Evolutionary conservation across 2,888 invertebrate genomes (phyloP).

Genomic region (Leptopterna dolabrata): DNA sequence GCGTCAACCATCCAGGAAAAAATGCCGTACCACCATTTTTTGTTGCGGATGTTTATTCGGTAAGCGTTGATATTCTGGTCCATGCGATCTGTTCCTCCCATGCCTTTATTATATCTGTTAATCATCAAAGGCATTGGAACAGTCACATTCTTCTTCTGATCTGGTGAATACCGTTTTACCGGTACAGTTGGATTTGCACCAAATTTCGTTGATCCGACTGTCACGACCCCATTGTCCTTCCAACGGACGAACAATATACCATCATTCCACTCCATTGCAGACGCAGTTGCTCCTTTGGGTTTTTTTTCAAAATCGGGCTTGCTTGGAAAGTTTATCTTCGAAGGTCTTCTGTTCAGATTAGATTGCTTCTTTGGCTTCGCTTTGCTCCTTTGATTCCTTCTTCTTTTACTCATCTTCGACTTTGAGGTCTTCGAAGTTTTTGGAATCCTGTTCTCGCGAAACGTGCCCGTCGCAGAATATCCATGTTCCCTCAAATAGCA

Average conservation of each 20-base stretch:
- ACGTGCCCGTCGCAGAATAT: no score
- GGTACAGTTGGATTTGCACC: slow-evolving; percentile 28
- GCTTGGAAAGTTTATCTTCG: no score
- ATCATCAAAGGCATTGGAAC: slow-evolving; percentile 48
- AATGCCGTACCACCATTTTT: slow-evolving; percentile 15
- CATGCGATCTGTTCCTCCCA: slow-evolving; percentile 58
- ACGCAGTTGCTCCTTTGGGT: background rate
- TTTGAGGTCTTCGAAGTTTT: no score
- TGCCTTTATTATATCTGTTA: slow-evolving; percentile 56
- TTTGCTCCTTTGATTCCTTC: no score
- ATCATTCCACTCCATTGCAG: background rate
- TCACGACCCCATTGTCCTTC: slow-evolving; percentile 43
- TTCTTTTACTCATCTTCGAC: no score
- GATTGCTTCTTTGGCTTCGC: no score
- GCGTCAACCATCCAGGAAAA: slow-evolving; percentile 21
- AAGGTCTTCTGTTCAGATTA: no score
- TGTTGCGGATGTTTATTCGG: slow-evolving; percentile 41
- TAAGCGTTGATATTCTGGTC: slow-evolving; percentile 58
- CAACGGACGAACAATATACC: slow-evolving; percentile 20
- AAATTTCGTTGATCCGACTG: slow-evolving; percentile 49
- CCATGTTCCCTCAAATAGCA: no score
- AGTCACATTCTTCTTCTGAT: slow-evolving; percentile 49
- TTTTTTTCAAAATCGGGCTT: no score
- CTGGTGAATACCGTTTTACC: slow-evolving; percentile 46
- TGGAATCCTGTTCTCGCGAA: no score